phyloP scores from a whole-genome alignment of 2,888 invertebrate species.

The Protonemura montana region DNA sequence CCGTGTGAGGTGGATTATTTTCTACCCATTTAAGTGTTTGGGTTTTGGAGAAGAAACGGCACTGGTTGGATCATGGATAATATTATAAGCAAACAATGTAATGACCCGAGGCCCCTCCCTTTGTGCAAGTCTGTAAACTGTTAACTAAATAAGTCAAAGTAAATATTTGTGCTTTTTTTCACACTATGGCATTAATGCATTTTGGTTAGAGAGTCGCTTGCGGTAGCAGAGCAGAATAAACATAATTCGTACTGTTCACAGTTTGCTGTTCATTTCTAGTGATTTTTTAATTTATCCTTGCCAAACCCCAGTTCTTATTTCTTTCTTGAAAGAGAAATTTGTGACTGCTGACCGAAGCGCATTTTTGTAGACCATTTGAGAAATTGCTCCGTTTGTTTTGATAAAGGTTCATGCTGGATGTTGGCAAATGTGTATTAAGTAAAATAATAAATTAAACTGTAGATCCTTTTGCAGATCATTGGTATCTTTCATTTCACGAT shows the following conservation, averaged over 20 bases:
- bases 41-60: background rate
- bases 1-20: conserved; percentile 17
- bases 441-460: background rate
- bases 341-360: background rate
- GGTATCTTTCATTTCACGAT: background rate
- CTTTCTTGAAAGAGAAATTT: background rate
- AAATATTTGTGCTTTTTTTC: background rate
- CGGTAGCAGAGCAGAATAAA: conserved; percentile 19
- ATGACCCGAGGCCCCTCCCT: background rate
- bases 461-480: background rate
- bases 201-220: conserved; percentile 9
- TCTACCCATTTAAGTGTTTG: background rate
- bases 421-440: conserved; percentile 19
- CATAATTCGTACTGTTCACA: background rate
- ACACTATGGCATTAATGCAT: conserved; percentile 7
- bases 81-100: background rate
- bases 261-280: background rate
- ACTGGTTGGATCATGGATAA: background rate
- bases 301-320: background rate
- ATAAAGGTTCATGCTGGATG: background rate
- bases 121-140: background rate
- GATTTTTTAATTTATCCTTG: background rate
- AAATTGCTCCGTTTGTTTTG: background rate
- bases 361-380: background rate
- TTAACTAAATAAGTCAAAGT: background rate